Base-by-base conservation (phyloP, 1,140 invertebrate species). In the Chrysoperla carnea region DNA sequence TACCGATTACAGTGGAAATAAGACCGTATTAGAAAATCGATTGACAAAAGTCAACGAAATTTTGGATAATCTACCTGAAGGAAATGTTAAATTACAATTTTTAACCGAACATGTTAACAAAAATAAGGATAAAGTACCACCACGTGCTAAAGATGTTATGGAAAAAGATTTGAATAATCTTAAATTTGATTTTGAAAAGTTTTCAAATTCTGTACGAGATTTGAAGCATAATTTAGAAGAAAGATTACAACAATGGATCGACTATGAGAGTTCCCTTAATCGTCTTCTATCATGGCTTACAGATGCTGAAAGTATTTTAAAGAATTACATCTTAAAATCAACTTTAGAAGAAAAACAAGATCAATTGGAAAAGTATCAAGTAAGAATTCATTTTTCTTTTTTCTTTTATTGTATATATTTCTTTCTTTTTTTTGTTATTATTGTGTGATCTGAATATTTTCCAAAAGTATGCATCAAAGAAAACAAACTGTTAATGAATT, bases 311-410 rank as follows among this genome's bases (percentile, higher is more conserved):
- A 73, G 75, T 44, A 73, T 75, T 14, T 65, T 95, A 13, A 93
- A 93, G 59, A 89, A 87, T 52, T 94, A 89, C 55, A 70, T 73
- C 12, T 70, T 81, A 2, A 86, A 81, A 55, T 78, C 84, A 36
- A 84, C 86, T 3, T 63, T 91, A 1, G 83, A 92, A 52, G 89
- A 94, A 52, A 95, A 95, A 59, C 71, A 84, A 45, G 85, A 91
- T 48, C 89, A 93, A 55, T 66, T 89, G 1, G 78, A 81, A 50
- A 87, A 81, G 62, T 96, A 90, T 63, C 82, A 89, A 76, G 87
- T 89, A 70, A 63, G 59, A 52, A 46, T 35, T 33, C 1, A 31
- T 27, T 23, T 23, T 23, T 37, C 13, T 44, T 14, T 17, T 43
- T 23, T 7, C 17, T 23, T 23, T 23, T 3, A 23, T 23, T 23